Percentiles rank a stretch among this genome's conserved stretches.
Evolutionary conservation across 2,888 invertebrate genomes (phyloP).

Genomic region (Torymus aiolomorphi): DNA sequence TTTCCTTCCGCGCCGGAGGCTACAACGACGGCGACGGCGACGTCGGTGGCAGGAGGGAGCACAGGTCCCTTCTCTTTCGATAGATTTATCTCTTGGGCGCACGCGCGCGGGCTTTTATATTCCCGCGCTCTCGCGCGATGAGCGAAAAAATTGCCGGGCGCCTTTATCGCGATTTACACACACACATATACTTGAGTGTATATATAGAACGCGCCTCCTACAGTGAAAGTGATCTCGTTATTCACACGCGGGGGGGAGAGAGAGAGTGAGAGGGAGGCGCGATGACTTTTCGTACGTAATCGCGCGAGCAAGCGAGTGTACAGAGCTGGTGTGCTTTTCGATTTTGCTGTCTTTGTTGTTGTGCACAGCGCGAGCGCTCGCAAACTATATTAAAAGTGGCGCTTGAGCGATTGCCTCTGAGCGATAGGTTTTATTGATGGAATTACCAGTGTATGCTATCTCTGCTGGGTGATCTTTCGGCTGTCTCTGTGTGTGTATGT

Average conservation of each 20-base stretch:
- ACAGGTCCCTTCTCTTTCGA: constrained; percentile 31
- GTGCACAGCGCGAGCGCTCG: no score
- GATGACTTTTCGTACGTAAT: constrained; percentile 8
- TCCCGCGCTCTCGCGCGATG: neutral
- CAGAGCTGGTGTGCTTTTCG: neutral
- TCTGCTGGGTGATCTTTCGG: no score
- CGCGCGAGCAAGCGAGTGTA: no score
- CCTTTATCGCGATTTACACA: constrained; percentile 20
- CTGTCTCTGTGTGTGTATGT: no score
- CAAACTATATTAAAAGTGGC: constrained; percentile 13
- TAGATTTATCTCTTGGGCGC: neutral
- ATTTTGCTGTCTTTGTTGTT: neutral
- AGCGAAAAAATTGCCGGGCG: constrained; percentile 9
- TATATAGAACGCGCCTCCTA: neutral
- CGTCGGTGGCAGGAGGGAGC: neutral
- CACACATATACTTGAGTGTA: neutral
- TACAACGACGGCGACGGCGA: neutral
- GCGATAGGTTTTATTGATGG: constrained; percentile 27
- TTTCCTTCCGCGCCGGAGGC: neutral
- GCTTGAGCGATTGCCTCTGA: neutral
- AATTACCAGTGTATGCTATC: neutral
- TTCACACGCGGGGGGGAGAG: neutral
- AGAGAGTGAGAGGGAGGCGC: constrained; percentile 5
- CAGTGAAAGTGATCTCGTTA: constrained; percentile 33
- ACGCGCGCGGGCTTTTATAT: neutral